Evolutionary conservation across 2,888 invertebrate genomes (phyloP), one percentile per base, ranked within the genome.

Genomic region (Uropetala carovei): DNA sequence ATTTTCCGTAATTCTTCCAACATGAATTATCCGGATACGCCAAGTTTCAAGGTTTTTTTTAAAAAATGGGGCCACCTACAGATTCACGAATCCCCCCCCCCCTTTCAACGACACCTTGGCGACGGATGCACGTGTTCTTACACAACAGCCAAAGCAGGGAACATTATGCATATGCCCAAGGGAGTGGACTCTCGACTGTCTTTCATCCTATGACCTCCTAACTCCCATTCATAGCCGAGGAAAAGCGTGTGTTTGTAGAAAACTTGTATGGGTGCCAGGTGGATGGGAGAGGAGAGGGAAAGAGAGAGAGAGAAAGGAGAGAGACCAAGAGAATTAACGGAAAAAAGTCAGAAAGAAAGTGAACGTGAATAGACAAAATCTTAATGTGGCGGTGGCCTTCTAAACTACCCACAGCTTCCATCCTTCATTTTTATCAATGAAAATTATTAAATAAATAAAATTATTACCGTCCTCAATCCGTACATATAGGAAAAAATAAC

Each of bases 211-310:
- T 85, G 85, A 85, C 85, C 85, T 83, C 83, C 83, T 86, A 14
- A n/a, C 86, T 86, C 86, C 86, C 86, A 86, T 86, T 86, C 86
- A 86, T 86, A 86, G 27, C 22, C 75, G 75, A 75, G 75, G 75
- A 27, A 75, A 75, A 75, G 75, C 86, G 60, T 59, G 16, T 27
- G 60, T 57, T 83, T 83, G 83, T 83, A 56, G 83, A 18, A 83
- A 27, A 60, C 59, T 60, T 60, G 30, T 86, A 57, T 30, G 86
- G 60, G 57, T 60, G 86, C 86, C 86, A 86, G 30, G 30, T 10
- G 22, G 60, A n/a, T 60, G 60, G 86, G 86, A 60, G 86, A 22
- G 86, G 86, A 30, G 9, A 13, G 81, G 30, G 30, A 43, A 13
- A 30, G 7, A 59, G 59, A 59, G 59, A 27, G 58, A 27, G 60